Base-by-base conservation (phyloP, 2,113 vertebrate genomes). In the Chroicocephalus ridibundus region DNA sequence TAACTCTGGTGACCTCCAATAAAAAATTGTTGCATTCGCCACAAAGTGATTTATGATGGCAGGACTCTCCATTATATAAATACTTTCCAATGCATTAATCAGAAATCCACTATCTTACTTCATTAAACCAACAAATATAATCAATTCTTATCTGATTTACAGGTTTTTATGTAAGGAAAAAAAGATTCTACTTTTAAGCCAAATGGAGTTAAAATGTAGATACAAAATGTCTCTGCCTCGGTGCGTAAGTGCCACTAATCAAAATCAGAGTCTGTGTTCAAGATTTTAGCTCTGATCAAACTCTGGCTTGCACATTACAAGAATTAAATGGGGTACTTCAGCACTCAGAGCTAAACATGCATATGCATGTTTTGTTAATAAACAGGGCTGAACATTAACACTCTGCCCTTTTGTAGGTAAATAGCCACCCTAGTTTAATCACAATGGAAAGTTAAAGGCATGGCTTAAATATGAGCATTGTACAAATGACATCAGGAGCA, bases 71-170 rank as follows among this genome's bases (percentile, higher is more conserved):
- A 72, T 93, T 96, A 91, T 46, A 96, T 88, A 97, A 94, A 94
- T 77, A 91, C 44, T 94, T 74, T 96, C 82, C 60, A 92, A 96
- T 94, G 80, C 66, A 94, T 94, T 97, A 94, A 82, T 94, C 94
- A 97, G 88, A 96, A 96, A 95, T 94, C 47, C n/a, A 93, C 76
- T 75, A 47, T 77, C 72, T 91, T 96, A 96, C 88, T 97, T 98
- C 88, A 98, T 97, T 96, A 97, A 97, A 94, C 61, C 78, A 94
- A 95, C 80, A 97, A 95, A 97, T 88, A 91, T 60, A 96, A 96
- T 98, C 93, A 94, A 94, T 97, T 94, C 61, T 97, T 93, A 94
- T 75, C 57, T 90, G 82, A 88, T 95, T 93, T 96, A 83, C 49
- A 72, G 47, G 4, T 61, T 86, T 71, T 88, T 74, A 64, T 82